Percentiles rank a stretch among this genome's conserved stretches.
Conservation (phyloP, 2,888 invertebrate species). For the Epinotia ramella region DNA sequence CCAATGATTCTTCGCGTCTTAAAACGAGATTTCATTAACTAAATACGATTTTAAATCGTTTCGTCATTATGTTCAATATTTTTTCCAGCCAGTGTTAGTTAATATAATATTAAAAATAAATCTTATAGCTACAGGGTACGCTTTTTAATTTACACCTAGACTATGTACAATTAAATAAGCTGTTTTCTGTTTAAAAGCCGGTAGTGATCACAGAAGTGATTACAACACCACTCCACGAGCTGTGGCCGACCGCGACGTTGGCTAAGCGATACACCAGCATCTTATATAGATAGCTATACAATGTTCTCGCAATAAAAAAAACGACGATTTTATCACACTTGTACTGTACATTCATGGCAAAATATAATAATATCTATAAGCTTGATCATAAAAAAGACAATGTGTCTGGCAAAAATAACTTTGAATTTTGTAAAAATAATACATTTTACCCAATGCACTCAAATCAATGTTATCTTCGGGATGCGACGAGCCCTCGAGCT, state of each 20-base stretch:
- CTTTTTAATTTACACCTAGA: conserved; percentile 59
- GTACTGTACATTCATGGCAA: conserved; percentile 80
- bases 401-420: conserved; percentile 40
- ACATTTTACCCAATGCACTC: conserved; percentile 38
- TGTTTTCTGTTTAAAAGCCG: conserved; percentile 67
- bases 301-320: conserved; percentile 49
- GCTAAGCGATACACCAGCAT: conserved; percentile 61
- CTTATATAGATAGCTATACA: conserved; percentile 55
- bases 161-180: conserved; percentile 74
- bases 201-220: conserved; percentile 71
- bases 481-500: conserved; percentile 38
- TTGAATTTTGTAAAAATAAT: conserved; percentile 22
- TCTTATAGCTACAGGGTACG: conserved; percentile 64
- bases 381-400: conserved; percentile 52
- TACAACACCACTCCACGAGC: conserved; percentile 77
- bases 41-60: conserved; percentile 76
- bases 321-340: conserved; percentile 71
- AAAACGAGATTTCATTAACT: conserved; percentile 62
- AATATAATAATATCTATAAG: conserved; percentile 56
- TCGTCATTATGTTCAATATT: conserved; percentile 61
- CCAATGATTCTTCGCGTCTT: conserved; percentile 67
- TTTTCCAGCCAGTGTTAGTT: conserved; percentile 65
- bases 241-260: conserved; percentile 54
- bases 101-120: conserved; percentile 65
- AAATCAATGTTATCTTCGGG: conserved; percentile 47